These are phyloP conservation scores for Eleginops maclovinus DNA, from an alignment of 2,113 vertebrate genomes.

Conservation along the genomic window DNA sequence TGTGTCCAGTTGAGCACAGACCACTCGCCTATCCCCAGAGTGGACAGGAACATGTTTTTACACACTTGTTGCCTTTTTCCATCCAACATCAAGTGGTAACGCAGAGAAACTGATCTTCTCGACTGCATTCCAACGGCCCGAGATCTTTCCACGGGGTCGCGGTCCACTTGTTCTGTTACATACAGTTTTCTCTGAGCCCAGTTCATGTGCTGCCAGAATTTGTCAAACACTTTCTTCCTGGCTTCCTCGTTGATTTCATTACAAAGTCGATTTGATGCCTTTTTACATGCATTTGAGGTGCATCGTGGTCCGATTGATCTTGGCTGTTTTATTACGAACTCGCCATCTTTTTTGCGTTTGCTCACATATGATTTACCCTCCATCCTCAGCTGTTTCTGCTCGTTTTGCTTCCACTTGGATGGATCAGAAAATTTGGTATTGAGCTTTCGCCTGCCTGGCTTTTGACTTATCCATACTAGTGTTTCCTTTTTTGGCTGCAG, in stretches of 20 bases:
- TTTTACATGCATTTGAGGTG: constrained; percentile 30
- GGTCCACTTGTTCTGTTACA: constrained; percentile 32
- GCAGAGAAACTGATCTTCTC: constrained; percentile 33
- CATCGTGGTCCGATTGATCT: constrained; percentile 35
- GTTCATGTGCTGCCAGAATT: constrained; percentile 53
- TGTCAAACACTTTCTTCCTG: constrained; percentile 28
- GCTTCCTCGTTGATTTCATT: constrained; percentile 27
- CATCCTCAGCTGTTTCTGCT: constrained; percentile 62
- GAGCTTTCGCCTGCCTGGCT: not conserved
- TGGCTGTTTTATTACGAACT: constrained; percentile 29
- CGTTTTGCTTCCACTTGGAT: constrained; percentile 48
- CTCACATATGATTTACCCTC: constrained; percentile 49
- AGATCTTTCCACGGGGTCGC: constrained; percentile 39
- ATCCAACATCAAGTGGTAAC: constrained; percentile 47
- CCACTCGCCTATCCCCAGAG: constrained; percentile 58
- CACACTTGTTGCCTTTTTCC: constrained; percentile 50
- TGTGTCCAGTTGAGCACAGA: constrained; percentile 55
- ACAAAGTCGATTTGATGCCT: constrained; percentile 39
- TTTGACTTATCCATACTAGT: not conserved
- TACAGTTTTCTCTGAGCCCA: constrained; percentile 52
- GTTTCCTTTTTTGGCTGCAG: constrained; percentile 26
- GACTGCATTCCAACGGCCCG: constrained; percentile 8
- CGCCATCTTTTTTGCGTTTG: constrained; percentile 50
- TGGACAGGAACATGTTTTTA: constrained; percentile 58
- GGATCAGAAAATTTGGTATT: constrained; percentile 29